Evolutionary conservation across 1,140 invertebrate species (phyloP).

Genomic region (Bombus waltoni): DNA sequence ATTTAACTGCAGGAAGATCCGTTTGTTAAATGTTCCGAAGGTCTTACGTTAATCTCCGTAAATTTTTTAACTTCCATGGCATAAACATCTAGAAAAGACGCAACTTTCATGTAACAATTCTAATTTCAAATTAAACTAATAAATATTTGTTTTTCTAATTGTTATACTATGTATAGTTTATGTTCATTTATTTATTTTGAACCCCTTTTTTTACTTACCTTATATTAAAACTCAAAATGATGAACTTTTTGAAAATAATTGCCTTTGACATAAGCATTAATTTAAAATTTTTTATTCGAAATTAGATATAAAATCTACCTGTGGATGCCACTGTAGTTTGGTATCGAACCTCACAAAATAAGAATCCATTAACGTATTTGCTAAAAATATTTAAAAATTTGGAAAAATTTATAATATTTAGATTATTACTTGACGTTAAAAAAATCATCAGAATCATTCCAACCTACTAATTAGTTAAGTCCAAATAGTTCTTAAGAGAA

Average conservation of each 20-base stretch:
- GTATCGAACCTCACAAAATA: neutral
- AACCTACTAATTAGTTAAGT: neutral
- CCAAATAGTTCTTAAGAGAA: neutral
- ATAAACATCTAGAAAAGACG: neutral
- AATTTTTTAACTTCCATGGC: slow-evolving; percentile 51
- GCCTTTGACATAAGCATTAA: neutral
- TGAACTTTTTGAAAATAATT: neutral
- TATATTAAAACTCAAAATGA: neutral
- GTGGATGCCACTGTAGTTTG: neutral
- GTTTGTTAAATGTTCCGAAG: slow-evolving; percentile 70
- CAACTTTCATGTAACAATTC: neutral
- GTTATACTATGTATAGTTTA: neutral
- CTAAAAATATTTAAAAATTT: neutral
- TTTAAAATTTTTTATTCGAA: neutral
- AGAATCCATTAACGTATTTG: neutral
- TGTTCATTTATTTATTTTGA: neutral
- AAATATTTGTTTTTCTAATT: neutral
- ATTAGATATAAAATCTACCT: neutral
- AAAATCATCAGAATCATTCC: no score
- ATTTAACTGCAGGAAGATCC: slow-evolving; percentile 78
- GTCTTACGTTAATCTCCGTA: slow-evolving; percentile 56
- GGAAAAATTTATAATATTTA: neutral
- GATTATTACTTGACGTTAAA: neutral
- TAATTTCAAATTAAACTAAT: neutral
- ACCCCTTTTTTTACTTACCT: no score